Conservation (phyloP, 2,797 vertebrate genomes). For the Botia almorhae region DNA sequence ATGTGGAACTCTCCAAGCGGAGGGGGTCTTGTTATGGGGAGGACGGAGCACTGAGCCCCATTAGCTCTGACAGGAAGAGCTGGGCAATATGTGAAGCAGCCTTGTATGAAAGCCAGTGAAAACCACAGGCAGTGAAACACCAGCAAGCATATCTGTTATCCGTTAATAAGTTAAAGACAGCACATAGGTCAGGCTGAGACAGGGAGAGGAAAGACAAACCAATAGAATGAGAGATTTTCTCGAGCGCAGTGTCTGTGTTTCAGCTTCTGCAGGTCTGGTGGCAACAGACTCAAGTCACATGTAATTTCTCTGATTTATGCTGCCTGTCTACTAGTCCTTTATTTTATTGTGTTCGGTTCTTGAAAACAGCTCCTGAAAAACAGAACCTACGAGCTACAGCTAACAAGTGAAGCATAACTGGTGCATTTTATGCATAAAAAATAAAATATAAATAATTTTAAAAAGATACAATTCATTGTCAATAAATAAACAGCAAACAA, state of each 20-base stretch:
- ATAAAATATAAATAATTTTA: neutral
- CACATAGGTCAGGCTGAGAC: neutral
- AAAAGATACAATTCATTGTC: too few relatives aligned
- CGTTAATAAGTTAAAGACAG: constrained; percentile 36
- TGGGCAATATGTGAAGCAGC: constrained; percentile 31
- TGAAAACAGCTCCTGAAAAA: constrained; percentile 23
- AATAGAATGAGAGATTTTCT: constrained; percentile 24
- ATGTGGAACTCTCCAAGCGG: constrained; percentile 64
- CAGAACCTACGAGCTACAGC: neutral
- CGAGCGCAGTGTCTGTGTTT: constrained; percentile 5
- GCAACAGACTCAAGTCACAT: constrained; percentile 33
- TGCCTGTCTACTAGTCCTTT: constrained; percentile 23
- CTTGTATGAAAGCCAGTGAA: constrained; percentile 42
- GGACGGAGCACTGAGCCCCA: constrained; percentile 32
- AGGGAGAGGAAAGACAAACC: constrained; percentile 7
- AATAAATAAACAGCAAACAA: too few relatives aligned
- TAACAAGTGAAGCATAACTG: neutral
- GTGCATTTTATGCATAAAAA: neutral
- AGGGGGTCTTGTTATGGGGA: constrained; percentile 67
- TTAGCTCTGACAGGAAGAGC: constrained; percentile 28
- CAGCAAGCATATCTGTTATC: constrained; percentile 35
- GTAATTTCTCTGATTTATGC: constrained; percentile 44
- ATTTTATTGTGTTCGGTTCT: neutral
- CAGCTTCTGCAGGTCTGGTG: constrained; percentile 30
- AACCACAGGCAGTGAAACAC: constrained; percentile 39